phyloP scores from a whole-genome alignment of 1,140 invertebrate genomes.

The Melitaea cinxia region DNA sequence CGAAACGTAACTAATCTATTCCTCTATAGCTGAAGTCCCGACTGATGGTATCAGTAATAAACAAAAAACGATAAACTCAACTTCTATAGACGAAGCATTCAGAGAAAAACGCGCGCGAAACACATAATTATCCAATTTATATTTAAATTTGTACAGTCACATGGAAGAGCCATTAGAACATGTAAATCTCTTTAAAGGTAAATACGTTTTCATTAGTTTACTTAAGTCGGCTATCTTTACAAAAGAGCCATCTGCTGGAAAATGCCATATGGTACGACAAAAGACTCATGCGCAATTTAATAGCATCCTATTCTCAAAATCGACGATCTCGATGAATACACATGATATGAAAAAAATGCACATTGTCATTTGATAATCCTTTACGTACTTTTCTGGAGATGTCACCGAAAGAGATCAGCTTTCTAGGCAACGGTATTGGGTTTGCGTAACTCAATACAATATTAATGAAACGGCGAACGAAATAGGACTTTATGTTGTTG shows the following conservation, averaged over 20 bases:
- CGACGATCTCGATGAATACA: conserved; percentile 63
- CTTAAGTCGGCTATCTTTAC: conserved; percentile 54
- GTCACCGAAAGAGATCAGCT: conserved; percentile 77
- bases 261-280: conserved; percentile 76
- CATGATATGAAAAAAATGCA: conserved; percentile 65
- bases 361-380: conserved; percentile 81
- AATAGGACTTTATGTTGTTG: conserved; percentile 43
- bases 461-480: conserved; percentile 36
- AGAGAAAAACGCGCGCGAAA: neutral
- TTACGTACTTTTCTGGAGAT: conserved; percentile 72
- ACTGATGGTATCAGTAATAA: too few species aligned
- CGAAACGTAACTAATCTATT: too few species aligned
- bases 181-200: conserved; percentile 29
- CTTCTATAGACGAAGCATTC: neutral
- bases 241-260: conserved; percentile 75
- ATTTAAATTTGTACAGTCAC: neutral
- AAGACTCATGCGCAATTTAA: conserved; percentile 78
- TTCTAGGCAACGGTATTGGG: conserved; percentile 75
- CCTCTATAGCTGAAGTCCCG: too few species aligned
- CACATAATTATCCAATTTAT: conserved; percentile 9
- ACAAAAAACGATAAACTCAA: neutral
- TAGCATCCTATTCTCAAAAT: conserved; percentile 75
- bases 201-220: conserved; percentile 44
- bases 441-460: conserved; percentile 78
- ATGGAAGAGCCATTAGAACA: conserved; percentile 6